Evolutionary conservation across 2,113 vertebrate species (phyloP), one percentile per base, ranked within the genome.

Genomic region (Dromas ardeola): DNA sequence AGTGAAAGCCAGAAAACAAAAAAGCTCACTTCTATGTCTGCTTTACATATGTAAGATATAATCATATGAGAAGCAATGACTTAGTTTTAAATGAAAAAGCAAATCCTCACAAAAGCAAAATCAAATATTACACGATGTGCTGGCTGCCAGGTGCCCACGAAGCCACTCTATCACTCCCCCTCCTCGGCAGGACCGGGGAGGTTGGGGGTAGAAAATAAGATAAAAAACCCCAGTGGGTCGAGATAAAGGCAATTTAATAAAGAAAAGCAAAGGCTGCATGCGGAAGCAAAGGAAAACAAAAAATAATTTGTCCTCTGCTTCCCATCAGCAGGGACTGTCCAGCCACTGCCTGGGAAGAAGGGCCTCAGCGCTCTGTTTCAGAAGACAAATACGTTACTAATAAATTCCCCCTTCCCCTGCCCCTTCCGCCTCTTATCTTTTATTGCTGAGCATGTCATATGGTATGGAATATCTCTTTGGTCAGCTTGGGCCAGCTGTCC

Each of bases 341-440:
- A 86, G 25, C 36, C 61, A 55, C 13, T 9, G 55, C 16, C 32
- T 45, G 45, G 34, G 58, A 88, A 27, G 43, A 74, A 67, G 61
- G 36, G 67, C 22, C 29, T 65, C 52, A 36, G 56, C 62, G 50
- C 26, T 23, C 9, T 45, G 10, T 36, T 74, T 40, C 9, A 5
- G 40, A 90, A 92, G 45, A 80, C 10, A 45, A 83, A 80, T 3
- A 1, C 12, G 15, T 70, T 43, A 59, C 29, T 25, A 58, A 49
- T 2, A 5, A 79, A 56, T 18, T 21, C 9, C 21, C 30, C 10
- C 5, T 38, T 26, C 2, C 1, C 6, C 25, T 1, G 20, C 47
- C 20, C 12, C 23, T 76, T 81, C 47, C 3, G 5, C 47, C 19
- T 63, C 45, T 45, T 26, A 26, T 40, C 29, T 76, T 76, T 66